phyloP scores from a whole-genome alignment of 2,888 invertebrate genomes.

The Drosophila eohydei region DNA sequence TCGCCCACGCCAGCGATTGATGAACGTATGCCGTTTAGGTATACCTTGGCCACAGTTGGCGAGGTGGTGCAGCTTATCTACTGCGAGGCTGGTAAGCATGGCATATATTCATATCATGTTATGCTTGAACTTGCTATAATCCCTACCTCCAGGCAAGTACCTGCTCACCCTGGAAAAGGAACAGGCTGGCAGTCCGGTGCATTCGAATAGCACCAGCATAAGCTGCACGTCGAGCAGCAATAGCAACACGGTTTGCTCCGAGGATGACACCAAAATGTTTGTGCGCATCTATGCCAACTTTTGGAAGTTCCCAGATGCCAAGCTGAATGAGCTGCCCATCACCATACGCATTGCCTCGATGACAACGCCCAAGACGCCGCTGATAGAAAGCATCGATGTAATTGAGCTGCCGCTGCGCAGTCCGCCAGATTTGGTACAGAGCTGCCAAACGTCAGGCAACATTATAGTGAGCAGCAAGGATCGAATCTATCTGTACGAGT shows the following conservation, averaged over 20 bases:
- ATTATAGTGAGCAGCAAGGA: conserved; percentile 83
- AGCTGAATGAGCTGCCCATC: conserved; percentile 86
- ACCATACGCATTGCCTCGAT: conserved; percentile 89
- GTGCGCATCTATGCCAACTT: conserved; percentile 91
- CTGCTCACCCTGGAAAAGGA: conserved; percentile 83
- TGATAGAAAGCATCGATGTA: conserved; percentile 89
- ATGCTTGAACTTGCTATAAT: too few relatives aligned
- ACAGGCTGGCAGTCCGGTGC: conserved; percentile 82
- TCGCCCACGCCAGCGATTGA: conserved; percentile 51
- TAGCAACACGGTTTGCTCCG: conserved; percentile 82
- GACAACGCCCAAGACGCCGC: conserved; percentile 89
- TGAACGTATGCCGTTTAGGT: conserved; percentile 74
- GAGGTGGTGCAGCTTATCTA: conserved; percentile 89
- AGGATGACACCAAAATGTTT: conserved; percentile 83
- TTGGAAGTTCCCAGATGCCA: conserved; percentile 84
- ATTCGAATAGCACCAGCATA: conserved; percentile 78
- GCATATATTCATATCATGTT: not conserved
- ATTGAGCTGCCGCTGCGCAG: conserved; percentile 89
- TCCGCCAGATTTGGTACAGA: conserved; percentile 87
- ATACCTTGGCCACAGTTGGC: conserved; percentile 90
- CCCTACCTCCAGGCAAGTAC: conserved; percentile 73
- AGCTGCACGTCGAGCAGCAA: conserved; percentile 83
- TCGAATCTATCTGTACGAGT: conserved; percentile 86
- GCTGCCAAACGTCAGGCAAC: conserved; percentile 86
- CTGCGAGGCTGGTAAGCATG: conserved; percentile 87